Conservation (phyloP, 2,888 invertebrate species). For the Hartigia nigra region DNA sequence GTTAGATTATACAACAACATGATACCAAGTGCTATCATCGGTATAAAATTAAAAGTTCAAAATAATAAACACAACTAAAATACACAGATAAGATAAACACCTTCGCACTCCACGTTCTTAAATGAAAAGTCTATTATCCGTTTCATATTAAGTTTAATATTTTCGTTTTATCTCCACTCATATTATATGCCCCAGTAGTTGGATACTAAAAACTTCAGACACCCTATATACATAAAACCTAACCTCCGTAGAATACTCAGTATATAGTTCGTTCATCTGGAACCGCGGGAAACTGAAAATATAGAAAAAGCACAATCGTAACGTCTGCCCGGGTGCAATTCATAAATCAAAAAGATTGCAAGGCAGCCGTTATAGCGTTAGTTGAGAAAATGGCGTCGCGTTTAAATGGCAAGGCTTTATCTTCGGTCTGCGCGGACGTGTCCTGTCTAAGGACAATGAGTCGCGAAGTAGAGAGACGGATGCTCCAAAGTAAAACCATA, state of each 20-base stretch:
- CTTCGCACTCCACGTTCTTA: too few species aligned
- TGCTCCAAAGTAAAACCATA: slow-evolving; percentile 2
- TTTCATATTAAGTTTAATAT: too few species aligned
- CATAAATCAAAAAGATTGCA: neutral
- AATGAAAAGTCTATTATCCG: too few species aligned
- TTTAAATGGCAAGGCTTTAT: neutral
- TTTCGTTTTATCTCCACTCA: too few species aligned
- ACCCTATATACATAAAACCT: neutral
- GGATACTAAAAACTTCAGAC: neutral
- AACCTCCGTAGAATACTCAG: neutral
- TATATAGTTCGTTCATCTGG: neutral
- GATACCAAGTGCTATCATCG: neutral
- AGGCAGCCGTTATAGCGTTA: neutral
- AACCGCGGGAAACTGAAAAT: neutral
- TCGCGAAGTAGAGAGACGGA: neutral
- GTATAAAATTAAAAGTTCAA: too few species aligned
- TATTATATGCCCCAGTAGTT: too few species aligned
- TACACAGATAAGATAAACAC: too few species aligned
- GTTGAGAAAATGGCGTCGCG: neutral
- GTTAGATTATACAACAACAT: too few species aligned
- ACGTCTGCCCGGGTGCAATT: neutral
- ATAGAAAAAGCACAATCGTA: neutral
- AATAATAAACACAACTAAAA: too few species aligned
- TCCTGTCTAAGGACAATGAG: neutral
- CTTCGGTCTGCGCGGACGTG: neutral